Evolutionary conservation across 1,140 invertebrate genomes (phyloP).

Genomic region (Pararge aegeria): DNA sequence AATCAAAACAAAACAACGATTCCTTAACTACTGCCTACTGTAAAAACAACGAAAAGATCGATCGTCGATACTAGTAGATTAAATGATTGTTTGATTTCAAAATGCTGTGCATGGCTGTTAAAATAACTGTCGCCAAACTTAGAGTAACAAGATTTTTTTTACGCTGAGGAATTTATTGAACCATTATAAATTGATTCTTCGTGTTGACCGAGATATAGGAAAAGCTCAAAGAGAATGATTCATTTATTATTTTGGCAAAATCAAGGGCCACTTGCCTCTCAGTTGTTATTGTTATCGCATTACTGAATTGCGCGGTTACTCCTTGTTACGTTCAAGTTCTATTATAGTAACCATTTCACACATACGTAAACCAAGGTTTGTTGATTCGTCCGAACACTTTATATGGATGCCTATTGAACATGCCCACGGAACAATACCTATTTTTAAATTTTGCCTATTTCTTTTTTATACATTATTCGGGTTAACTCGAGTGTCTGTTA

Average conservation of each 20-base stretch:
- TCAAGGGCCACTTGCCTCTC: not conserved
- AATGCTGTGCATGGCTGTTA: not conserved
- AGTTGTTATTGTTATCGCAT: not conserved
- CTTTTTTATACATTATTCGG: no score
- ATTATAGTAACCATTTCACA: not conserved
- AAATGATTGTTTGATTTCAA: not conserved
- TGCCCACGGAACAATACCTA: no score
- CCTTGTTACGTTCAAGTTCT: not conserved
- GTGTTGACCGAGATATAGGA: no score
- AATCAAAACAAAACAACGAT: not conserved
- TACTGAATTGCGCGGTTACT: not conserved
- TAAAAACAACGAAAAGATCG: not conserved
- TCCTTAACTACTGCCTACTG: not conserved
- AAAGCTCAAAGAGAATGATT: no score
- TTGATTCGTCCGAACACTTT: not conserved
- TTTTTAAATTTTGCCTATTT: no score
- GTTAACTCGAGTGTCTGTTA: no score
- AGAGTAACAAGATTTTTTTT: not conserved
- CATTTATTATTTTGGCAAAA: no score
- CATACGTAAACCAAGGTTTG: slow-evolving; percentile 5
- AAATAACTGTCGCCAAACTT: not conserved
- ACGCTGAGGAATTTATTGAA: no score
- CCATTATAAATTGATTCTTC: no score
- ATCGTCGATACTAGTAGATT: no score
- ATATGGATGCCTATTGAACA: not conserved